Evolutionary conservation across 2,113 vertebrate species (phyloP), one percentile per base, ranked within the genome.

Genomic region (Laticauda colubrina): DNA sequence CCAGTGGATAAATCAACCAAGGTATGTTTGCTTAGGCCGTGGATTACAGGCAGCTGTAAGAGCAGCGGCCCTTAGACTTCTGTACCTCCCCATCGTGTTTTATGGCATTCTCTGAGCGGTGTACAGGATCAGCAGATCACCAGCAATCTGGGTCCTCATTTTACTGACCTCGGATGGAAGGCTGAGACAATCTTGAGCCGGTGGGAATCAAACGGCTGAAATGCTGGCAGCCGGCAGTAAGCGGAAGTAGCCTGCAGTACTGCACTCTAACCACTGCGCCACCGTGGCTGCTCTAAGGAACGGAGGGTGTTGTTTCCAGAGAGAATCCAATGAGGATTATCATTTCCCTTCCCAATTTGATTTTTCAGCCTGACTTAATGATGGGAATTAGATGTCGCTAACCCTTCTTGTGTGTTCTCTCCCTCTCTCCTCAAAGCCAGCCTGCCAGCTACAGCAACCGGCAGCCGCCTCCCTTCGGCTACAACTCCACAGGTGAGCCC

Each of bases 401-500:
- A 96, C 89, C 29, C 21, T 93, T 81, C 75, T 92, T 93, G 85
- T 93, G 88, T 45, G 3, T 45, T 57, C 34, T 56, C 64, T 69
- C 1, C 4, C 48, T 93, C 91, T 95, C 53, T 96, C 93, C 85
- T 95, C 95, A 95, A 95, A 98, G 97, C 69, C 97, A 97, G 90
- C 96, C 96, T 85, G 92, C 95, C 85, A 95, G 97, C 94, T 97
- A 97, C 95, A 97, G 93, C 43, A 97, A 96, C 95, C 94, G 97
- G 91, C 96, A 97, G 75, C 97, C 96, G 14, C 97, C 96, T 94
- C 97, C 96, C 0, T 97, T 97, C 21, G 96, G 97, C 91, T 98
- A 97, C 96, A 98, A 95, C 93, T 96, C 97, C 1, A 95, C 95
- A 95, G 96, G 97, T 98, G 95, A 97, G 97, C 85, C 0, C 86